Percentiles rank a stretch among this genome's conserved stretches.
These are phyloP conservation scores for Strix occidentalis DNA, from an alignment of 2,797 vertebrate species.

Conservation along the genomic window DNA sequence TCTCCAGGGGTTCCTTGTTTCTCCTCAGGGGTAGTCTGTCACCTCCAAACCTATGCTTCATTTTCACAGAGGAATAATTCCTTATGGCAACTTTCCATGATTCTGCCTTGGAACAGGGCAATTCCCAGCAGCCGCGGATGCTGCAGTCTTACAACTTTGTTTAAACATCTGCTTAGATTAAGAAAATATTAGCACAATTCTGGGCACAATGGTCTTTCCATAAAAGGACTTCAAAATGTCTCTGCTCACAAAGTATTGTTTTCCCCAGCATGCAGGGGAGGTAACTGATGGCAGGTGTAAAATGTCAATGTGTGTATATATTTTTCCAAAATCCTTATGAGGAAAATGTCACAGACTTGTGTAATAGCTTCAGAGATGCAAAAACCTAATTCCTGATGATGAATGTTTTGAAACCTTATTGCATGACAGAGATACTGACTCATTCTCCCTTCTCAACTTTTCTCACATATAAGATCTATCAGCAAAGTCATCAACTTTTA, in stretches of 20 bases:
- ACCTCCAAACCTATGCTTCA: slow-evolving; percentile 44
- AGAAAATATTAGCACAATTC: slow-evolving; percentile 36
- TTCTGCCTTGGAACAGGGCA: slow-evolving; percentile 7
- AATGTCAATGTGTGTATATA: background rate
- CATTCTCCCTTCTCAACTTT: slow-evolving; percentile 22
- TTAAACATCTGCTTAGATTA: slow-evolving; percentile 59
- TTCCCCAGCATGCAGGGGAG: background rate
- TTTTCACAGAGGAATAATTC: slow-evolving; percentile 21
- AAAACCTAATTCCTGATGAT: slow-evolving; percentile 59
- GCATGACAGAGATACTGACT: slow-evolving; percentile 54
- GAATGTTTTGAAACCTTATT: slow-evolving; percentile 60
- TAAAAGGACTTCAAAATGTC: slow-evolving; percentile 10
- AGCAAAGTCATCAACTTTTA: background rate
- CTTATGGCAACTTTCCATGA: slow-evolving; percentile 47
- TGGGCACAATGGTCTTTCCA: background rate
- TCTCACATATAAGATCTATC: background rate
- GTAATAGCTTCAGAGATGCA: slow-evolving; percentile 59
- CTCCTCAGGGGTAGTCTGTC: slow-evolving; percentile 59
- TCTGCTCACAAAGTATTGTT: background rate
- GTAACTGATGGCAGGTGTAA: slow-evolving; percentile 3
- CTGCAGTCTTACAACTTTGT: slow-evolving; percentile 4
- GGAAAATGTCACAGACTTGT: slow-evolving; percentile 4
- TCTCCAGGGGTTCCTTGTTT: slow-evolving; percentile 69
- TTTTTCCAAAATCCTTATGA: background rate
- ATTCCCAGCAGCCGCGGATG: background rate